A percentile compares a stretch with the other conserved stretches of the same genome.
These are phyloP conservation scores for Plotosus lineatus DNA, from an alignment of 2,113 vertebrate genomes.

Conservation along the genomic window DNA sequence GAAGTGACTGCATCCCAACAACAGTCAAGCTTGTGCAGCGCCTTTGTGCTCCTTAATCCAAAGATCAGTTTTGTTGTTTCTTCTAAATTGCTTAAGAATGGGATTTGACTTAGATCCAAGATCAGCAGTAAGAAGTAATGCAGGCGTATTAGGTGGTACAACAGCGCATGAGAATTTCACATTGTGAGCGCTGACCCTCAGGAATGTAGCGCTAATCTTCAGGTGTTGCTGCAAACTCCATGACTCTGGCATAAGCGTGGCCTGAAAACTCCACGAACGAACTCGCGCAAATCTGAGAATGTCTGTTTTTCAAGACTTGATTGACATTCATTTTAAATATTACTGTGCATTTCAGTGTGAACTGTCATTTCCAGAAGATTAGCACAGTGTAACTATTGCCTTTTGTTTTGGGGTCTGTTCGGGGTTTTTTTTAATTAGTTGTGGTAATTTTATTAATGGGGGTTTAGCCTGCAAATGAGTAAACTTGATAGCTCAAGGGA, in stretches of 20 bases:
- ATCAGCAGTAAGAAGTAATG: neutral
- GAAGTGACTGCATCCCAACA: constrained; percentile 13
- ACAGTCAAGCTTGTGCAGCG: constrained; percentile 7
- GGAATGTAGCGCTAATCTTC: constrained; percentile 44
- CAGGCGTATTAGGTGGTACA: neutral
- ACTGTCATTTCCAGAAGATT: neutral
- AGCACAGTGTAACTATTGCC: neutral
- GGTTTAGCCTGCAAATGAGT: neutral
- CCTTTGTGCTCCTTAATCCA: neutral
- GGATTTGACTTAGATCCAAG: constrained; percentile 9
- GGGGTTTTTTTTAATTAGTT: neutral
- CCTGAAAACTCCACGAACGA: constrained; percentile 44
- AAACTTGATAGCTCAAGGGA: neutral
- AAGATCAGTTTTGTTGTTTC: constrained; percentile 36
- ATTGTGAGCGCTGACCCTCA: constrained; percentile 18
- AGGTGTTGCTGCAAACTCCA: constrained; percentile 52
- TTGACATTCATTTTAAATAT: constrained; percentile 9
- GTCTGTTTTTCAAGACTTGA: neutral
- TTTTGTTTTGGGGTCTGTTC: neutral
- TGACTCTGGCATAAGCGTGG: constrained; percentile 20
- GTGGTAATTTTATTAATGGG: neutral
- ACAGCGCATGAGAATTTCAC: neutral
- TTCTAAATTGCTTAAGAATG: neutral
- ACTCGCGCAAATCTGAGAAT: constrained; percentile 17
- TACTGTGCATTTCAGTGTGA: neutral